Evolutionary conservation across 2,888 invertebrate species (phyloP), one percentile per base, ranked within the genome.

Genomic region (Conistra vaccinii): DNA sequence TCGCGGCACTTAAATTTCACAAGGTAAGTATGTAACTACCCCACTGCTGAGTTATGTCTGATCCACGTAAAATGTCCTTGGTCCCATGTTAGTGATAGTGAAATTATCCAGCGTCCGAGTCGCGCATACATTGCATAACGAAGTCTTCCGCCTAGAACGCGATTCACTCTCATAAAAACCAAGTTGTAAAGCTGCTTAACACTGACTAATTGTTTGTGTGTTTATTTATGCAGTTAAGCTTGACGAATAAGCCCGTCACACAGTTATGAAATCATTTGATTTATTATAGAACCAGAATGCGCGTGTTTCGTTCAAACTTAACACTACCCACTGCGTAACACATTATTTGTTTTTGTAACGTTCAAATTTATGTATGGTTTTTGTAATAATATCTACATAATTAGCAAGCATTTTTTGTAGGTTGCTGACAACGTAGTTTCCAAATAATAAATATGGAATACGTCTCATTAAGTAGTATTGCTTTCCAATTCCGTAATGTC

Each of bases 201-300:
- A 39, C 35, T 71, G 57, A 62, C 66, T 81, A 53, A 77, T 69
- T 67, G 57, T 45, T 48, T 39, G 32, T 58, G 6, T 53, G 12
- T n/a, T 53, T n/a, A 53, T 69, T 32, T 60, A 67, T 51, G 58
- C 66, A 58, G n/a, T 32, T 42, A 70, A 70, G 73, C 78, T 67
- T 78, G 58, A 78, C 58, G 53, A 66, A 78, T 69, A 55, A 58
- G 57, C 62, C 55, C 55, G 62, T 78, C 62, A 70, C 7, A 53
- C 17, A 23, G 17, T 78, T 82, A 73, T 63, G 73, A 83, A 73
- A 81, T 73, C 12, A 26, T 55, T 61, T 82, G 83, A 81, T 73
- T 73, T 63, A 72, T 58, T 62, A 29, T 48, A 29, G 39, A 77
- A 66, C 67, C 10, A 55, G 73, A 69, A 82, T 82, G 68, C 23